Evolutionary conservation across 2,888 invertebrate species (phyloP), one percentile per base, ranked within the genome.

Genomic region (Tinea pellionella): DNA sequence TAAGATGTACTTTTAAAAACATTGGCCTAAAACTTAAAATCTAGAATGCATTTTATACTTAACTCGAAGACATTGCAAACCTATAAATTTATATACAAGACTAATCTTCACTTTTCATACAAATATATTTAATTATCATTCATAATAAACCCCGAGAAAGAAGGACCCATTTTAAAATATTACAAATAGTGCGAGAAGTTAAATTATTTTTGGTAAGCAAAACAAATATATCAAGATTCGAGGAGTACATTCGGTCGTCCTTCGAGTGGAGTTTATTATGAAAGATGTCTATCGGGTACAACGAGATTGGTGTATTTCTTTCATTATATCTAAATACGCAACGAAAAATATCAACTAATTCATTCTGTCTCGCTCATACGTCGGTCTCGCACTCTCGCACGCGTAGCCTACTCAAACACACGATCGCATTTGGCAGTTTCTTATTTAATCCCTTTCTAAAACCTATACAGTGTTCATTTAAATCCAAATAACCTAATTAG

Each of bases 21-120:
- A 85, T 86, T 86, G 83, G 78, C 83, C 87, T 86, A 86, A 78
- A 82, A 84, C 84, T 83, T 86, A 84, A 78, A 78, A 87, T 85
- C 86, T 86, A 87, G 86, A 86, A 87, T 85, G 86, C 86, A 79
- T 82, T 60, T 83, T 83, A 69, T 80, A 77, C 84, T 85, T 85
- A 84, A 77, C 75, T 72, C 81, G 74, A 78, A 78, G 53, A 85
- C 80, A 79, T 81, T 78, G 81, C 78, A 84, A 83, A 85, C 81
- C 78, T 69, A 85, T 83, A 80, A 75, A 70, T 78, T 78, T 85
- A 87, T 86, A 79, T 82, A 87, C 85, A 86, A 71, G 77, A 80
- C 83, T 84, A 82, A 82, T 76, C 76, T 73, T 77, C 78, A 77
- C 75, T 74, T 77, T 78, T 80, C 74, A 75, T 78, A 78, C 69